Percentiles rank a stretch among this genome's conserved stretches.
Conservation (phyloP, 2,888 invertebrate genomes). For the Gymnoscelis rufifasciata region DNA sequence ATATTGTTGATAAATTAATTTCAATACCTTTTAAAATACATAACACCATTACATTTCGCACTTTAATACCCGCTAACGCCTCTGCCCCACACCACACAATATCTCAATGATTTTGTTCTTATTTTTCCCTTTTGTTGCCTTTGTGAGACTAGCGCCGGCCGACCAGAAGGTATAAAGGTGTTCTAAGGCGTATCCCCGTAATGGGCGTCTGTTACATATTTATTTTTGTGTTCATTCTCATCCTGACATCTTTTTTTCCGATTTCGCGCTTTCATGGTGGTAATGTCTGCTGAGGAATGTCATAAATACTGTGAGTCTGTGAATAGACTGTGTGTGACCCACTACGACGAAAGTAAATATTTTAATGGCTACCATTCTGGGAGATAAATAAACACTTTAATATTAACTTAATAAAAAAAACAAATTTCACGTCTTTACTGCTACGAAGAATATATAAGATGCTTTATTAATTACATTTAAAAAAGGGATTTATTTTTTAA, state of each 20-base stretch:
- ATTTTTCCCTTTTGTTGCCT: conserved; percentile 71
- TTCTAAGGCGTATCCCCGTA: conserved; percentile 68
- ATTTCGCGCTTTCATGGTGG: conserved; percentile 74
- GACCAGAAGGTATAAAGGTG: conserved; percentile 71
- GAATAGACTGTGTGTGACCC: conserved; percentile 2
- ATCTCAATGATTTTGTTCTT: conserved; percentile 53
- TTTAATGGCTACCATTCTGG: conserved; percentile 1
- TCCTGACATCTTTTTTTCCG: conserved; percentile 63
- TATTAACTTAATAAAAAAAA: neutral
- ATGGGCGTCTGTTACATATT: conserved; percentile 73
- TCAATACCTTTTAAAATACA: no score
- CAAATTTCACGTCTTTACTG: no score
- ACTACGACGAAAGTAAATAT: conserved; percentile 5
- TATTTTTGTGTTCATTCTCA: conserved; percentile 76
- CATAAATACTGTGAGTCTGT: conserved; percentile 9
- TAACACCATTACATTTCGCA: no score
- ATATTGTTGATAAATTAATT: no score
- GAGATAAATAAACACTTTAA: neutral
- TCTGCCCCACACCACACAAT: conserved; percentile 31
- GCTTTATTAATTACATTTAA: no score
- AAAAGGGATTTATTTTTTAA: neutral
- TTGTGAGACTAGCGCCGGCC: conserved; percentile 77
- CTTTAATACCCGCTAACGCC: conserved; percentile 19
- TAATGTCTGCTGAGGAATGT: conserved; percentile 24
- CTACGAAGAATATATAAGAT: no score